phyloP scores from a whole-genome alignment of 2,113 vertebrate species.

The Chascanopsetta lugubris region DNA sequence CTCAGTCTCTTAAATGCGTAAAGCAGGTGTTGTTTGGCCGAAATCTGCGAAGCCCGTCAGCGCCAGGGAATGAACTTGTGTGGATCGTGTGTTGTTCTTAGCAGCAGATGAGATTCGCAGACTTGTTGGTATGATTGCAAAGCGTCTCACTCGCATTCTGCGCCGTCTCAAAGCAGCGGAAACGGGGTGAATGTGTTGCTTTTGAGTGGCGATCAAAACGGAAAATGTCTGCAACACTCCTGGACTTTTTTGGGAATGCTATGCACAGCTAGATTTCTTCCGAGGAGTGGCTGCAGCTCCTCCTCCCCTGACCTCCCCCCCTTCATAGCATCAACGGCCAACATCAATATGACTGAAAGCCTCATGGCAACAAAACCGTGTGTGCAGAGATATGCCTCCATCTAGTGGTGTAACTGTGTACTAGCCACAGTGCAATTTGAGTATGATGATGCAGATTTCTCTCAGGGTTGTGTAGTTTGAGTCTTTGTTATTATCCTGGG shows the following conservation, averaged over 20 bases:
- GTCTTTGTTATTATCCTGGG: slow-evolving; percentile 20
- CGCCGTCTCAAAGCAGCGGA: slow-evolving; percentile 31
- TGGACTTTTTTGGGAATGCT: slow-evolving; percentile 70
- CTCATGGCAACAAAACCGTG: neutral
- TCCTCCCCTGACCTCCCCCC: slow-evolving; percentile 41
- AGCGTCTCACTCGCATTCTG: slow-evolving; percentile 14
- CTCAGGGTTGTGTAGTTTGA: neutral
- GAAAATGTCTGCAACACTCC: slow-evolving; percentile 24
- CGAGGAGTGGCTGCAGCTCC: slow-evolving; percentile 59
- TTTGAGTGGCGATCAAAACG: slow-evolving; percentile 44
- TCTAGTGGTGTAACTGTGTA: slow-evolving; percentile 52
- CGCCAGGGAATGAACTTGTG: slow-evolving; percentile 12
- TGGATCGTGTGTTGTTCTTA: slow-evolving; percentile 27
- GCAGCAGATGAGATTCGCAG: slow-evolving; percentile 47
- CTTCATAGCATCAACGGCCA: slow-evolving; percentile 41
- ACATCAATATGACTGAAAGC: slow-evolving; percentile 44
- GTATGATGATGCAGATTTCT: slow-evolving; percentile 13
- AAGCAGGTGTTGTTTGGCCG: slow-evolving; percentile 51
- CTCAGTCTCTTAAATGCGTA: slow-evolving; percentile 41
- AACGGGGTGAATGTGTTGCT: slow-evolving; percentile 34
- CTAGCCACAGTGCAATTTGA: neutral
- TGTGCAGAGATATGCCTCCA: slow-evolving; percentile 30
- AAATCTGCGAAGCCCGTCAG: neutral
- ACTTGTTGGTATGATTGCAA: slow-evolving; percentile 10
- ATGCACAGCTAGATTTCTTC: slow-evolving; percentile 55